phyloP scores from a whole-genome alignment of 2,797 vertebrate genomes.

The Arremon aurantiirostris region DNA sequence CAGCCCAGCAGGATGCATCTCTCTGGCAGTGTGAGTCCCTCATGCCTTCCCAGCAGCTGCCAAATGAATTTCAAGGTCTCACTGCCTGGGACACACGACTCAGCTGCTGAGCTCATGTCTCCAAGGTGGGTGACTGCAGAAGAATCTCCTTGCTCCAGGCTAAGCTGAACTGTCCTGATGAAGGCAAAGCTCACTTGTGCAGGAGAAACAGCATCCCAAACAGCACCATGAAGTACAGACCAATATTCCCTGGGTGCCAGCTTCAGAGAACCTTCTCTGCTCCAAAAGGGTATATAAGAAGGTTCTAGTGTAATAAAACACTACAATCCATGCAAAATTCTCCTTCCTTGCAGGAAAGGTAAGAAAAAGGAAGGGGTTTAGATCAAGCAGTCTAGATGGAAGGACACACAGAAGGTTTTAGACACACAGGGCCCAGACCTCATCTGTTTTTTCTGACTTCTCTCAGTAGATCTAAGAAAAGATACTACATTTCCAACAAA shows the following conservation, averaged over 20 bases:
- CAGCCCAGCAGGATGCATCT: not conserved
- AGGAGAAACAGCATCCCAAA: not conserved
- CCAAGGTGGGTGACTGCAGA: not conserved
- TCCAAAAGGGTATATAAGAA: not conserved
- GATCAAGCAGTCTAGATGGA: not conserved
- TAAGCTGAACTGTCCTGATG: not conserved
- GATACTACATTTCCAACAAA: not conserved
- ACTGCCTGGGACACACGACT: not conserved
- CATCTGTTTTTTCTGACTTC: not conserved
- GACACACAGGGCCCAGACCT: not conserved
- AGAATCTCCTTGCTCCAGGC: not conserved
- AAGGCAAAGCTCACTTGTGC: not conserved
- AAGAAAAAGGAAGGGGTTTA: not conserved
- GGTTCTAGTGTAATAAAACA: not conserved
- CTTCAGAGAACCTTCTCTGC: not conserved
- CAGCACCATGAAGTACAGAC: not conserved
- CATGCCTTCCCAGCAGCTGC: not conserved
- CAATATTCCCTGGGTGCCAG: not conserved
- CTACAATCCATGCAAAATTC: not conserved
- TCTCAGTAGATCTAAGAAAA: not conserved
- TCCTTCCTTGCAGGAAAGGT: not conserved
- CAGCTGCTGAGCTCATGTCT: not conserved
- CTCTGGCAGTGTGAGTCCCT: accelerated
- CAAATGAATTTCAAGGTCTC: not conserved
- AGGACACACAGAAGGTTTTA: not conserved